Base-by-base conservation (phyloP, 2,797 vertebrate genomes). In the Clarias pachynema region DNA sequence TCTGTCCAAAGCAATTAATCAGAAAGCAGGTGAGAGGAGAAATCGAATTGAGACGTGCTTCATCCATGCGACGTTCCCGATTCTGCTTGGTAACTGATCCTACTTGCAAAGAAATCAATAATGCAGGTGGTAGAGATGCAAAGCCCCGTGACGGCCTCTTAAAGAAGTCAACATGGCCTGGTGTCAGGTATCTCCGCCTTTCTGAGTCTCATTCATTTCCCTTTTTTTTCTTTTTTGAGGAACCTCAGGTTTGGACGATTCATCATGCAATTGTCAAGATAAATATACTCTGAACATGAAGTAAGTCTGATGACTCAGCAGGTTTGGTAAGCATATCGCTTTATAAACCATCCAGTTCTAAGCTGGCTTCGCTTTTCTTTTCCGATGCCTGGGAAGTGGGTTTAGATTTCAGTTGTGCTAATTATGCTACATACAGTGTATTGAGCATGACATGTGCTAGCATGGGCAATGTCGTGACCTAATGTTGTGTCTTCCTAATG, bases 91-190 rank as follows among this genome's bases (percentile, higher is more conserved):
- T 70, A 89, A 87, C 85, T 16, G 87, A 89, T 90, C 85, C 87
- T 87, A 62, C 79, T 83, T 57, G 79, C 80, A 81, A 24, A 59
- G 40, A 24, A 0, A 89, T 90, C 78, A 90, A 89, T 90, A 90
- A 90, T 89, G 87, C 89, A 90, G 68, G 56, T 84, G 77, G 68
- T 66, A 26, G 40, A 74, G 84, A 80, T 78, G 57, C 87, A 63
- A 68, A 89, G 53, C 79, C 75, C 57, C 49, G 20, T 63, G 80
- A 49, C 69, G 26, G 79, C 81, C 86, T 81, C 87, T 81, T 85
- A 74, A 89, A 88, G 85, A 77, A 90, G 81, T 40, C 74, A 26
- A 34, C 73, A 69, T 59, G 85, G 72, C 62, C 72, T 37, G 86
- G 88, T 66, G 53, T 89, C 83, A 24, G 81, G 62, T 90, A 20